Evolutionary conservation across 2,888 invertebrate species (phyloP).

Genomic region (Gonocerus acuteangulatus): DNA sequence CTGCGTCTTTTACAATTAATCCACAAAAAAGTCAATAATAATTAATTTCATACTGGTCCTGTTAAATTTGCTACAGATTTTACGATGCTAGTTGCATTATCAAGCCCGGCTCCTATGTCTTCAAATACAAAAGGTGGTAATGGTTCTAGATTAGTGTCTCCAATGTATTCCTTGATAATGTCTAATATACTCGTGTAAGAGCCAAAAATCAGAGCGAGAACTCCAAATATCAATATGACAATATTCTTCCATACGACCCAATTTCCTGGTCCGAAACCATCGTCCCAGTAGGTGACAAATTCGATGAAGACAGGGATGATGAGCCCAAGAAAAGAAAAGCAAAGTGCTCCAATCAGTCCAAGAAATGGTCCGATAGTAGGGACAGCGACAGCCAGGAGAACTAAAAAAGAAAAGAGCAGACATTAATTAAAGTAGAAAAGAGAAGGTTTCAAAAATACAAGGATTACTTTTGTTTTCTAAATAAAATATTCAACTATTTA

Average conservation of each 20-base stretch:
- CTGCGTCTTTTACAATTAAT: neutral
- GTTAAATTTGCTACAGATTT: neutral
- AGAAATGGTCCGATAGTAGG: slow-evolving; percentile 85
- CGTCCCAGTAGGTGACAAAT: slow-evolving; percentile 76
- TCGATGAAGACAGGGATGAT: slow-evolving; percentile 81
- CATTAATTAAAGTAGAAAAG: too few relatives aligned
- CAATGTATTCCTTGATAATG: slow-evolving; percentile 47
- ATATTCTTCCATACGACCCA: slow-evolving; percentile 74
- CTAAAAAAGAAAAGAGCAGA: slow-evolving; percentile 41
- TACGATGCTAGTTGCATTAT: neutral
- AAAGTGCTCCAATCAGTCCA: slow-evolving; percentile 85
- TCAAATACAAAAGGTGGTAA: slow-evolving; percentile 11
- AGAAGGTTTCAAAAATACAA: too few relatives aligned
- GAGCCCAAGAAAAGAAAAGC: slow-evolving; percentile 84
- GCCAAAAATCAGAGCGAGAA: slow-evolving; percentile 75
- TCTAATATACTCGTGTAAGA: slow-evolving; percentile 58
- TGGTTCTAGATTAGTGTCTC: neutral
- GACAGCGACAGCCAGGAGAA: slow-evolving; percentile 72
- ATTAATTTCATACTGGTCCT: neutral
- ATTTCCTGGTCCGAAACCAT: slow-evolving; percentile 63
- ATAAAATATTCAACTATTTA: too few relatives aligned
- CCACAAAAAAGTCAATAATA: neutral
- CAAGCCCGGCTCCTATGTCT: neutral
- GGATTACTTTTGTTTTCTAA: too few relatives aligned
- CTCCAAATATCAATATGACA: slow-evolving; percentile 64